phyloP scores from a whole-genome alignment of 1,140 invertebrate species.

The Panagrolaimus sp. region DNA sequence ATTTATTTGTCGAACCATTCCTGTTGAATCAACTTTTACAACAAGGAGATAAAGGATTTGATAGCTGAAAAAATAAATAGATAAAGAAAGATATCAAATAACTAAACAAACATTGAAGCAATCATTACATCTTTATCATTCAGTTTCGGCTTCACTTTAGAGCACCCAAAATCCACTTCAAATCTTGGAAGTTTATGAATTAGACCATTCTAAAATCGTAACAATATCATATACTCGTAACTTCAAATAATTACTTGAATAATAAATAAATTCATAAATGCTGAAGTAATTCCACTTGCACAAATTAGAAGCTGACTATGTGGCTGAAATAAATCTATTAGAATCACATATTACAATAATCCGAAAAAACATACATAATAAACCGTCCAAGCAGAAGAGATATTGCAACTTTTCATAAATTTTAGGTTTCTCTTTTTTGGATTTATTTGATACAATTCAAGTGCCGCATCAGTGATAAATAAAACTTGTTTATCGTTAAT shows the following conservation, averaged over 20 bases:
- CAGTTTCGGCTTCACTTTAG: slow-evolving; percentile 16
- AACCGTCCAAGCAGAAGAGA: slow-evolving; percentile 22
- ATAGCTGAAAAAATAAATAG: slow-evolving; percentile 13
- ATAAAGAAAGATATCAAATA: background rate
- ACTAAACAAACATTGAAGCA: slow-evolving; percentile 26
- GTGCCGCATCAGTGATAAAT: slow-evolving; percentile 25
- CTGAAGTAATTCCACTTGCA: slow-evolving; percentile 24
- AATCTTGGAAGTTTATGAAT: slow-evolving; percentile 32
- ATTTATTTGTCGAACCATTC: slow-evolving; percentile 22
- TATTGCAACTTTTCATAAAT: slow-evolving; percentile 21
- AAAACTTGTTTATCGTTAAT: slow-evolving; percentile 25
- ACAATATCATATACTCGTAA: slow-evolving; percentile 16
- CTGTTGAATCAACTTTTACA: slow-evolving; percentile 10
- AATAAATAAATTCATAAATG: slow-evolving; percentile 26
- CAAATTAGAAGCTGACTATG: slow-evolving; percentile 31
- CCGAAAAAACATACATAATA: slow-evolving; percentile 28
- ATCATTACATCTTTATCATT: slow-evolving; percentile 28
- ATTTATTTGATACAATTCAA: slow-evolving; percentile 30
- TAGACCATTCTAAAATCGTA: slow-evolving; percentile 14
- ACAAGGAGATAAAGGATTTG: slow-evolving; percentile 24
- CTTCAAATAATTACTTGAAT: slow-evolving; percentile 16
- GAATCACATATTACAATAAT: background rate
- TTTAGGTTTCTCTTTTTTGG: slow-evolving; percentile 28
- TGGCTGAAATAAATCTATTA: slow-evolving; percentile 17
- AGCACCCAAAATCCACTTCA: slow-evolving; percentile 38